phyloP scores from a whole-genome alignment of 2,888 invertebrate species.

The Lepidocyrtoides sp. region DNA sequence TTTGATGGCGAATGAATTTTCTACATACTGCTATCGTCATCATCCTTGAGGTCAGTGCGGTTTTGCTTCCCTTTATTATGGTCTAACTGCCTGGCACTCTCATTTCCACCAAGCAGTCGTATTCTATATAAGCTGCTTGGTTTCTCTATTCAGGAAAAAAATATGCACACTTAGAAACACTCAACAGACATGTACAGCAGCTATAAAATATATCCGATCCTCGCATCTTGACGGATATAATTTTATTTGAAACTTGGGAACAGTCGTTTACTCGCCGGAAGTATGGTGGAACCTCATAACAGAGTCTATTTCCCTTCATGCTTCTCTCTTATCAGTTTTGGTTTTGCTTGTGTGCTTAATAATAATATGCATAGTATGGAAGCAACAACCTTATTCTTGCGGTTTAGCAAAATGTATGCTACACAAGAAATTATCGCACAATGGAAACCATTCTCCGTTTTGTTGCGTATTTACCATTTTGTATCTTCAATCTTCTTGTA shows the following conservation, averaged over 20 bases:
- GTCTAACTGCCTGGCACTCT: slow-evolving; percentile 22
- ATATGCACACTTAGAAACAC: too few species aligned
- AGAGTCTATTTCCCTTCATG: background rate
- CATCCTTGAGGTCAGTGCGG: slow-evolving; percentile 51
- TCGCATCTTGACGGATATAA: background rate
- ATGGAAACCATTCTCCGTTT: too few species aligned
- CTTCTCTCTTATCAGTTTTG: too few species aligned
- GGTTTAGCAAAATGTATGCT: too few species aligned
- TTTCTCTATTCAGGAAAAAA: too few species aligned
- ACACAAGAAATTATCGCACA: too few species aligned
- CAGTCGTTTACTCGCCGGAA: slow-evolving; percentile 30
- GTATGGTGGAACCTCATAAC: slow-evolving; percentile 21
- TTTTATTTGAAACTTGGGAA: slow-evolving; percentile 37
- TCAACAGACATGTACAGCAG: background rate
- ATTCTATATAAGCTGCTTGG: too few species aligned
- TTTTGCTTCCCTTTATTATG: slow-evolving; percentile 41
- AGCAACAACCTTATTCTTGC: too few species aligned
- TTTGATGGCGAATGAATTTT: slow-evolving; percentile 35
- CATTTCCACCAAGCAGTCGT: slow-evolving; percentile 1
- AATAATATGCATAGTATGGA: too few species aligned
- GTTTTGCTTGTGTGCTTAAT: too few species aligned
- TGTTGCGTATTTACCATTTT: too few species aligned
- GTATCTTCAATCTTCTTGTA: too few species aligned
- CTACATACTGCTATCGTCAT: background rate
- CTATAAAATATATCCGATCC: slow-evolving; percentile 11